Evolutionary conservation across 2,888 invertebrate genomes (phyloP).

Genomic region (Spodoptera exigua): DNA sequence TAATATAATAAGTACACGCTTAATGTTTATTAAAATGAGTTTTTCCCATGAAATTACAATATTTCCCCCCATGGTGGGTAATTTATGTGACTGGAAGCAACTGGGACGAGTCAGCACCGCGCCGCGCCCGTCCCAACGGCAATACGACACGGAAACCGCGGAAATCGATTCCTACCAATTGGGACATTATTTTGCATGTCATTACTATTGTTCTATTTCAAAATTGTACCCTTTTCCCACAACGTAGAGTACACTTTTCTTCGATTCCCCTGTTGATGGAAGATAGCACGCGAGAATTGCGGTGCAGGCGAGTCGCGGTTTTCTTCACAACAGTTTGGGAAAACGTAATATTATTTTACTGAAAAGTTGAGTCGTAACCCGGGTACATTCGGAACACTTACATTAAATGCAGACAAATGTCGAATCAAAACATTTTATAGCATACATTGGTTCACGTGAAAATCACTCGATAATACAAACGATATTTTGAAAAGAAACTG

Average conservation of each 20-base stretch:
- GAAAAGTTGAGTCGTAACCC: constrained; percentile 23
- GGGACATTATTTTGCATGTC: constrained; percentile 63
- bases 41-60: constrained; percentile 42
- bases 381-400: neutral
- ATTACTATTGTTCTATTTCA: constrained; percentile 33
- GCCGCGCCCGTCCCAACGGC: constrained; percentile 40
- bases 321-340: constrained; percentile 26
- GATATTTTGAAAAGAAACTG: constrained; percentile 1
- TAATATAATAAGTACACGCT: neutral
- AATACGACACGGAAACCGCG: constrained; percentile 65
- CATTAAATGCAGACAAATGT: constrained; percentile 6
- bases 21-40: constrained; percentile 24
- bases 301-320: constrained; percentile 55
- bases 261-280: constrained; percentile 39
- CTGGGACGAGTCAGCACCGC: constrained; percentile 60
- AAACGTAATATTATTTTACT: constrained; percentile 27
- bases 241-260: constrained; percentile 36
- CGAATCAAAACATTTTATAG: neutral
- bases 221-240: constrained; percentile 27
- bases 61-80: constrained; percentile 26
- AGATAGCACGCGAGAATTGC: constrained; percentile 59
- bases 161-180: constrained; percentile 75
- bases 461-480: constrained; percentile 4
- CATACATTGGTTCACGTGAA: neutral
- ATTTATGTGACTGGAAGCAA: constrained; percentile 47